Percentiles rank a stretch among this genome's conserved stretches.
Evolutionary conservation across 37 sponge, comb jelly and placozoan genomes (phyloP).

Genomic region (Crambe crambe): DNA sequence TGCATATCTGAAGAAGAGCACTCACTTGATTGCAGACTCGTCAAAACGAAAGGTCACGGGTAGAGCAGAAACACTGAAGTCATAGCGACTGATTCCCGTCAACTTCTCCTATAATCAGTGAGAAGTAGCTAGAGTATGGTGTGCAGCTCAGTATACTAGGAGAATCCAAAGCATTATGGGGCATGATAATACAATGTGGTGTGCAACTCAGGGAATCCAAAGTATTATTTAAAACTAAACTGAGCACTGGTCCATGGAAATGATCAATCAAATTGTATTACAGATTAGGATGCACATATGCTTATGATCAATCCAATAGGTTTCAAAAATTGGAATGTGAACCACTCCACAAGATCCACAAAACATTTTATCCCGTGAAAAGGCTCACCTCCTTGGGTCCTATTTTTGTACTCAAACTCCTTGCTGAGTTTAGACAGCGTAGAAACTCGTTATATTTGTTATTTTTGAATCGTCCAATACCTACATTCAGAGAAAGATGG

Average conservation of each 20-base stretch:
- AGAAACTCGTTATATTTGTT: conserved; percentile 46
- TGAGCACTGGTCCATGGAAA: no score
- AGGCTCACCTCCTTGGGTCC: conserved; percentile 38
- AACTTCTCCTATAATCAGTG: conserved; percentile 46
- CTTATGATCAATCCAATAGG: no score
- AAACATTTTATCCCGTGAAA: no score
- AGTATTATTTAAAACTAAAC: no score
- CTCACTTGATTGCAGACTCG: conserved; percentile 64
- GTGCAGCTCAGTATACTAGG: not conserved
- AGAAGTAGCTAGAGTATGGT: no score
- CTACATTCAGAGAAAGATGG: conserved; percentile 5
- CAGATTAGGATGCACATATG: no score
- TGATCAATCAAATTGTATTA: no score
- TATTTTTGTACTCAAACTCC: conserved; percentile 24
- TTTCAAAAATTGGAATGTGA: no score
- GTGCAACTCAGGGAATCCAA: no score
- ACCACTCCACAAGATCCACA: no score
- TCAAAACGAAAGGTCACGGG: conserved; percentile 59
- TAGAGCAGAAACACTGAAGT: conserved; percentile 55
- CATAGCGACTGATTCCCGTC: conserved; percentile 66
- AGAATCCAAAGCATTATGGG: no score
- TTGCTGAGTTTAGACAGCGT: conserved; percentile 21
- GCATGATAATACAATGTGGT: no score
- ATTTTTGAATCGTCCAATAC: conserved; percentile 58
- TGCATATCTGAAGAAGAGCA: not conserved